Evolutionary conservation across 2,113 vertebrate genomes (phyloP), one percentile per base, ranked within the genome.

Genomic region (Azemiops feae): DNA sequence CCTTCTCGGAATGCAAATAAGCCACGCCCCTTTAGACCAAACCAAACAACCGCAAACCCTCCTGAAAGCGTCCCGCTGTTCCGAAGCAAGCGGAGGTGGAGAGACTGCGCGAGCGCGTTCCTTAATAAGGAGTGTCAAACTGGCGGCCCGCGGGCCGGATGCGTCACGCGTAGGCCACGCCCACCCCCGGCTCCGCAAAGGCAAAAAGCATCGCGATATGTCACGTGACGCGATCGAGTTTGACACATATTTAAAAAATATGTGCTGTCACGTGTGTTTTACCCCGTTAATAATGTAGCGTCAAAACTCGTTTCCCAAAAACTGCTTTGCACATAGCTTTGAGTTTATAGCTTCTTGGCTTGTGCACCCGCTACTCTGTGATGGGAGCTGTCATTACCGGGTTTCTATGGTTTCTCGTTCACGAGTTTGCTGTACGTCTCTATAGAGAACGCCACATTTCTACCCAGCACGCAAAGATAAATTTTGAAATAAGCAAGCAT

Each of bases 1-100:
- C 12, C 14, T 30, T 50, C 86, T 18, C 27, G 50, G 14, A 14
- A 27, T 60, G 98, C 92, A 96, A 95, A 98, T n/a, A 27, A 60
- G 45, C 85, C 45, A 39, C 43, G 4, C 39, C 64, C 27, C 18
- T 23, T 47, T 34, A 27, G 5, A 22, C 14, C 14, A 3, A n/a
- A 4, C 22, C 3, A 47, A 45, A 1, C 81, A n/a, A 34, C 5
- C 25, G 54, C 30, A 18, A 22, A 47, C 2, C 8, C 22, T 50
- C 22, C 0, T 12, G 52, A 34, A 43, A 14, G 25, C 16, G 58
- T 53, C 52, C n/a, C 16, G 54, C 34, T 43, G 22, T 1, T 25
- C 0, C 5, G 34, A 45, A 11, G 55, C 5, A 4, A 45, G 27
- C 23, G 14, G 10, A 5, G 39, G 55, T 23, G 88, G 54, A 11